Conservation (phyloP, 53 echinoderm and acorn worm species). For the Paelopatides confundens region DNA sequence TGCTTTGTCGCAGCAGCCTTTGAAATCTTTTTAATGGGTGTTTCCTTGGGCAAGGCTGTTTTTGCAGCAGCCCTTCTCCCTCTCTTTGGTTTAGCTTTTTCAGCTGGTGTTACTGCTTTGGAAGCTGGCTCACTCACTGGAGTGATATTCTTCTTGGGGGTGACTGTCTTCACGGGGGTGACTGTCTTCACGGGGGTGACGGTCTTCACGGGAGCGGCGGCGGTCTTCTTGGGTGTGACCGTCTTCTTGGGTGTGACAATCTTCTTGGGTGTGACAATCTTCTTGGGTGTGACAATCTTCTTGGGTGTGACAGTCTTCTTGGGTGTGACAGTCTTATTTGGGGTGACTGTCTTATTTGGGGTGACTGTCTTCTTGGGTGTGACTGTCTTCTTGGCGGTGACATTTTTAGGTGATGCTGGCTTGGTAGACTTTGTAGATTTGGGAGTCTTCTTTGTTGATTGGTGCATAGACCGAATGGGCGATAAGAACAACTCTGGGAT, state of each 20-base stretch:
- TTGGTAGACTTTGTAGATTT: constrained; percentile 35
- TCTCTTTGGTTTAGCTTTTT: background rate
- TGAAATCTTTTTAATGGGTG: background rate
- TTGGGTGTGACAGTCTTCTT: background rate
- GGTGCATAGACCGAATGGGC: constrained; percentile 50
- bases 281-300: constrained; percentile 43
- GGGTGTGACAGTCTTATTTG: no score
- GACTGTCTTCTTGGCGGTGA: constrained; percentile 19
- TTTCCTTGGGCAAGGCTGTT: background rate
- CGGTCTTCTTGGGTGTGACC: background rate
- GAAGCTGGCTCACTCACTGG: background rate
- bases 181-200: background rate
- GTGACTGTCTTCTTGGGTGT: constrained; percentile 12
- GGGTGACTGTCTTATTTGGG: background rate
- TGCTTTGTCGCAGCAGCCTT: background rate
- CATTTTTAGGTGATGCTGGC: background rate
- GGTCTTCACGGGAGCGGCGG: background rate
- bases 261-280: background rate
- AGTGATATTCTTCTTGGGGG: constrained; percentile 6
- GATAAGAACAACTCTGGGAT: constrained; percentile 79
- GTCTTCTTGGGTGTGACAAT: background rate
- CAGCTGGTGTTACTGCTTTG: background rate
- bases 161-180: constrained; percentile 21
- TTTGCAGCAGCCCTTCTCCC: background rate
- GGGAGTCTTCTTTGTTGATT: constrained; percentile 38